Evolutionary conservation across 1,140 invertebrate genomes (phyloP), one percentile per base, ranked within the genome.

Genomic region (Drosophila insularis): DNA sequence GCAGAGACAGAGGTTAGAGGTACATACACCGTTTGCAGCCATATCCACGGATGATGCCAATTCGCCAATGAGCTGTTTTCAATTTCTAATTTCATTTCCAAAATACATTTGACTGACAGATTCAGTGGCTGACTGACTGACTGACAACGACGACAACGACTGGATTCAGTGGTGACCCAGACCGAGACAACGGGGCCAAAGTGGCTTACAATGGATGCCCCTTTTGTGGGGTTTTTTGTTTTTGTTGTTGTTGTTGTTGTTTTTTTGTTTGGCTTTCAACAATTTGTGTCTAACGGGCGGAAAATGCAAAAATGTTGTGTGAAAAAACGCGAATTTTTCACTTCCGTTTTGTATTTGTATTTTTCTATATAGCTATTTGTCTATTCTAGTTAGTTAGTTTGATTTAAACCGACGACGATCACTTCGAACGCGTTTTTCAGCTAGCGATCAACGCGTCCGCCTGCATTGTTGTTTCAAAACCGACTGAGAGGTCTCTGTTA

Each of bases 51-150:
- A 90, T 85, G 90, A 91, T 90, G 80, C 90, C 89, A 91, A 80
- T 90, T 90, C 79, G 85, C 73, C 78, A 87, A 75, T 81, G 86
- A 81, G 60, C 80, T 85, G 76, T 89, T 89, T 80, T 89, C 84
- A 90, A 90, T 90, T 85, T 91, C 90, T 87, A 91, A 87, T 91
- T 90, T 91, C 90, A 91, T 91, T 87, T 84, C 90, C 80, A 77
- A 91, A 82, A 82, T 71, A 76, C 80, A 80, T 75, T 67, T 63
- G 59, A 76, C 63, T 64, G 68, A 55, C 3, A 37, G 35, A 37
- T 11, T 37, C 10, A 13, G 13, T 66, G 59, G 32, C 62, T 60
- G 56, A 56, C 74, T 70, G 78, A 75, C 78, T 71, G 66, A 58
- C 43, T 71, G 78, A 70, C 74, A 40, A 27, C 54, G 37, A 67